Evolutionary conservation across 2,888 invertebrate species (phyloP).

Genomic region (Chymomyza caudatula): DNA sequence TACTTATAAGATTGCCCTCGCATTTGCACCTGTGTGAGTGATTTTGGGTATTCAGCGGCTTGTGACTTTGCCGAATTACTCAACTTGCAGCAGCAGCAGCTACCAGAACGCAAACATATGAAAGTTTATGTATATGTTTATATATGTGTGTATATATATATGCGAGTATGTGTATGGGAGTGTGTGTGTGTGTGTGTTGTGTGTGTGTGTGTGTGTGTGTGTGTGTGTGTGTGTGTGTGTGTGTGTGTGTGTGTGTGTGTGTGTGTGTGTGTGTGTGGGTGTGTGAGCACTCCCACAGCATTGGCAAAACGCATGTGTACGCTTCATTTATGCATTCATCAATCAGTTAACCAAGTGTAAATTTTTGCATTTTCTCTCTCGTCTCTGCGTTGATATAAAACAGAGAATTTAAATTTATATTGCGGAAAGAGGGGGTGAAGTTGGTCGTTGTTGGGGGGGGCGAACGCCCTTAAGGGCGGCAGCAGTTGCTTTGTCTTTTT

Average conservation of each 20-base stretch:
- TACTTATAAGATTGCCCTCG: background rate
- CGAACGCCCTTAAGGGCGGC: conserved; percentile 13
- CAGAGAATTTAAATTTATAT: conserved; percentile 66
- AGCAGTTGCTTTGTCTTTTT: background rate
- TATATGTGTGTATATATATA: background rate
- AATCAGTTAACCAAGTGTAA: conserved; percentile 76
- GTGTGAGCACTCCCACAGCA: background rate
- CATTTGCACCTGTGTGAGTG: background rate
- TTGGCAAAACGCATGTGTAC: conserved; percentile 63
- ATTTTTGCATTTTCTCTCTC: conserved; percentile 68
- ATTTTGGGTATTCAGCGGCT: background rate
- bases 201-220: background rate
- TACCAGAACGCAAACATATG: background rate
- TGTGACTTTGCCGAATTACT: conserved; percentile 52
- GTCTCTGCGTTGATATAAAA: conserved; percentile 60
- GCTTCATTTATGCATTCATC: conserved; percentile 76
- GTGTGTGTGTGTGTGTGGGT: background rate
- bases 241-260: background rate
- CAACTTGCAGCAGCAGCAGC: conserved; percentile 46
- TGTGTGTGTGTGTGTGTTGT: background rate
- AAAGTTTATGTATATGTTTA: background rate
- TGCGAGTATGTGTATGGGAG: background rate
- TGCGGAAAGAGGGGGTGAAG: background rate
- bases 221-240: background rate
- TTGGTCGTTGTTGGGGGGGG: conserved; percentile 7